Evolutionary conservation across 2,797 vertebrate species (phyloP), one percentile per base, ranked within the genome.

Genomic region (Gadopsis marmoratus): DNA sequence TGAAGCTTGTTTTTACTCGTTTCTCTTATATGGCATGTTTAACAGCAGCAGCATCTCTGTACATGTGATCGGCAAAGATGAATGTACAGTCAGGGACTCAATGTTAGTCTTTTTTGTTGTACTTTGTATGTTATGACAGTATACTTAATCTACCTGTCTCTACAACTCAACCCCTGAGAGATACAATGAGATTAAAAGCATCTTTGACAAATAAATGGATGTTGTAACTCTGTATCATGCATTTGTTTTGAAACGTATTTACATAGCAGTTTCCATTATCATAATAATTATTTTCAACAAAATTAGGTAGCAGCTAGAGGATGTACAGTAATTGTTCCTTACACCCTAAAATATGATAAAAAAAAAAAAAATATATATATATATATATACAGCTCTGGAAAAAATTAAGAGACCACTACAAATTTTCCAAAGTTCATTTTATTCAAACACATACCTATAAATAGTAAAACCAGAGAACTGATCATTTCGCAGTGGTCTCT

Each of bases 1-100:
- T 45, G 31, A 54, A 47, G 29, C 29, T 41, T 70, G 47, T 64
- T 70, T 70, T 70, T 16, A 65, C 7, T 67, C 23, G 66, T 53
- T 23, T 29, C 26, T 45, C 55, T 71, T 21, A 60, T 19, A 31
- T 0, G 1, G 2, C 35, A 19, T 58, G 17, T 45, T 53, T 17
- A 53, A 19, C 48, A 29, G 12, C 53, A 31, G 39, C 55, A 51
- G 6, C 5, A 47, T 71, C 19, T 65, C 10, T 71, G 31, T 59
- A 55, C 47, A 77, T 51, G 33, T 53, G 8, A 56, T 41, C 54
- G 51, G 35, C 35, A 54, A 58, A 58, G 39, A 74, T 47, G 19
- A 11, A 45, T 45, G 17, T 4, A 11, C 26, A 26, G 26, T 26
- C 26, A 1, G 14, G 5, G 16, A 39, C 50, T 48, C 10, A 54